Percentiles rank a stretch among this genome's conserved stretches.
Evolutionary conservation across 2,113 vertebrate species (phyloP).

Genomic region (Rhinolophus sinicus): DNA sequence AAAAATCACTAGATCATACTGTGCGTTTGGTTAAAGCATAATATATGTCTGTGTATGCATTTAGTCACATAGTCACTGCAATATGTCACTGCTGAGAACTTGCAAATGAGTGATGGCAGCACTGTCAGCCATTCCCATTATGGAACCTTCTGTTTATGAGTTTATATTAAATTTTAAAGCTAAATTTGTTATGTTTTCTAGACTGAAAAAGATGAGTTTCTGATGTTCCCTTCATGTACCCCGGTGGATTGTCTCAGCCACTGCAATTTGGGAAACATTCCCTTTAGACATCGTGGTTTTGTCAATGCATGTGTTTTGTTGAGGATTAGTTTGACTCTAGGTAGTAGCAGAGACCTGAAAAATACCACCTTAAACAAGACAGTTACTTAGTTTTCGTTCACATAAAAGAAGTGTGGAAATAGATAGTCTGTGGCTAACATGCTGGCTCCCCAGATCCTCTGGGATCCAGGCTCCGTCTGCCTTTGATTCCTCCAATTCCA

Average conservation of each 20-base stretch:
- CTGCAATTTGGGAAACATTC: not conserved
- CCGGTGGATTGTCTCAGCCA: not conserved
- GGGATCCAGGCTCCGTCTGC: not conserved
- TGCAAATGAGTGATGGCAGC: not conserved
- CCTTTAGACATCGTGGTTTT: not conserved
- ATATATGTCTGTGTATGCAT: not conserved
- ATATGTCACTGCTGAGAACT: not conserved
- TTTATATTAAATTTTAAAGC: not conserved
- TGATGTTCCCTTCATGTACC: not conserved
- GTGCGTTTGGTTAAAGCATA: not conserved
- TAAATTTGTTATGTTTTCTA: not conserved
- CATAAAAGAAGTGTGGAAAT: not conserved
- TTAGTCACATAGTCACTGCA: not conserved
- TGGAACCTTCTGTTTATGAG: not conserved
- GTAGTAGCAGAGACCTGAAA: not conserved
- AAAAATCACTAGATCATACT: not conserved
- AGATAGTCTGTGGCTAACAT: not conserved
- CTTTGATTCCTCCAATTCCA: not conserved
- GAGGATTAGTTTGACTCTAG: not conserved
- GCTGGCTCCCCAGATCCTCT: not conserved
- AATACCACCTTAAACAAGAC: not conserved
- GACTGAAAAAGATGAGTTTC: not conserved
- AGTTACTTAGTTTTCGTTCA: not conserved
- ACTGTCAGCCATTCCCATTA: not conserved
- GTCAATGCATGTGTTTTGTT: not conserved